phyloP scores from a whole-genome alignment of 2,113 vertebrate genomes.

The Lampris incognitus region DNA sequence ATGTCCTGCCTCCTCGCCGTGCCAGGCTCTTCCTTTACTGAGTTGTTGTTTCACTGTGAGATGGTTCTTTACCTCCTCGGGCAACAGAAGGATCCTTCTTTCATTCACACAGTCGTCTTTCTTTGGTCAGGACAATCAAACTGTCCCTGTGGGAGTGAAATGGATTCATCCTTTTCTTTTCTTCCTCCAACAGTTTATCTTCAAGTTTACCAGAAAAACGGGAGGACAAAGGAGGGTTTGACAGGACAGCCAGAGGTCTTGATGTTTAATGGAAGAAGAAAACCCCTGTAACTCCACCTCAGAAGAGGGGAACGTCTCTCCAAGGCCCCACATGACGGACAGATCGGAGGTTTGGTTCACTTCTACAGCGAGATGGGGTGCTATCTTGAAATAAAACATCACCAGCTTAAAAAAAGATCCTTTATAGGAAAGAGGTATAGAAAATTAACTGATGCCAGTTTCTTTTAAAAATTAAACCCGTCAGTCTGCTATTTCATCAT shows the following conservation, averaged over 20 bases:
- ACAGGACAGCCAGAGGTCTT: slow-evolving; percentile 6
- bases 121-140: not conserved
- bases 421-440: too few species aligned
- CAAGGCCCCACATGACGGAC: too few species aligned
- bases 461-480: too few species aligned
- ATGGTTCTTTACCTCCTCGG: slow-evolving; percentile 14
- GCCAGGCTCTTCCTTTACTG: slow-evolving; percentile 31
- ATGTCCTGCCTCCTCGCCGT: not conserved
- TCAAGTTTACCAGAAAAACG: slow-evolving; percentile 39
- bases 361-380: too few species aligned
- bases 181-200: slow-evolving; percentile 13
- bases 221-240: slow-evolving; percentile 40
- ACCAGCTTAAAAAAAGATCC: too few species aligned
- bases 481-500: too few species aligned
- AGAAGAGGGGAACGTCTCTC: too few species aligned
- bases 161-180: slow-evolving; percentile 36
- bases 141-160: slow-evolving; percentile 31
- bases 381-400: too few species aligned
- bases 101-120: slow-evolving; percentile 37
- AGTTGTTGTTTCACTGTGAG: slow-evolving; percentile 21
- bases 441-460: too few species aligned
- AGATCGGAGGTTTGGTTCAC: too few species aligned
- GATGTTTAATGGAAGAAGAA: too few species aligned
- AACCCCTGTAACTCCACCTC: too few species aligned
- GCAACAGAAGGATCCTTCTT: slow-evolving; percentile 15